Evolutionary conservation across 2,888 invertebrate genomes (phyloP).

Genomic region (Meiosimyza decipiens): DNA sequence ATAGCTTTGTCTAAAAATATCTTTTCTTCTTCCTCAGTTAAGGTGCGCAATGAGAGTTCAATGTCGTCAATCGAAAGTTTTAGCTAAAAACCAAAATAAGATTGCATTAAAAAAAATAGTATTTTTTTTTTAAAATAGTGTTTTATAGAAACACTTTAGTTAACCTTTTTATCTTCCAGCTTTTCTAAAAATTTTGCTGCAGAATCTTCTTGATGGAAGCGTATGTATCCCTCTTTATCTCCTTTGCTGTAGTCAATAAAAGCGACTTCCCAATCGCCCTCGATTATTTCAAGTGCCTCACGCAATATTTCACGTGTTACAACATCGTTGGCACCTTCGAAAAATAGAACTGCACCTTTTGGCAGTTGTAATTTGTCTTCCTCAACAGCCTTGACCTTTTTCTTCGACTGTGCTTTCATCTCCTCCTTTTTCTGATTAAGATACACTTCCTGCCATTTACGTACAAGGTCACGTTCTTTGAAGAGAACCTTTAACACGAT

Average conservation of each 20-base stretch:
- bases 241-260: constrained; percentile 83
- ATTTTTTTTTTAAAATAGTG: no score
- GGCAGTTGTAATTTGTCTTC: constrained; percentile 68
- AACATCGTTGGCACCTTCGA: constrained; percentile 72
- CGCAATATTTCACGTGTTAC: constrained; percentile 80
- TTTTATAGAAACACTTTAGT: constrained; percentile 38
- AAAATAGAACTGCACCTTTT: constrained; percentile 79
- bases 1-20: constrained; percentile 73
- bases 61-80: constrained; percentile 66
- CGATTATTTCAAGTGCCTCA: constrained; percentile 70
- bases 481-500: constrained; percentile 70
- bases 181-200: constrained; percentile 75
- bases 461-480: constrained; percentile 73
- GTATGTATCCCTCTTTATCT: constrained; percentile 78
- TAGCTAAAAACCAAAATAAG: constrained; percentile 45
- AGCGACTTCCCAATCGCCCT: constrained; percentile 69
- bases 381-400: constrained; percentile 62
- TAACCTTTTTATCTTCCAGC: constrained; percentile 73
- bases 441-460: constrained; percentile 79
- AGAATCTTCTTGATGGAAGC: constrained; percentile 76
- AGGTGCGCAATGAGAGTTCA: constrained; percentile 70
- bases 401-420: constrained; percentile 71
- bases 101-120: constrained; percentile 5
- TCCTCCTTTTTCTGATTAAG: constrained; percentile 76
- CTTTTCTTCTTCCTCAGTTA: constrained; percentile 81